Conservation (phyloP, 2,888 invertebrate genomes). For the Metalampra italica region DNA sequence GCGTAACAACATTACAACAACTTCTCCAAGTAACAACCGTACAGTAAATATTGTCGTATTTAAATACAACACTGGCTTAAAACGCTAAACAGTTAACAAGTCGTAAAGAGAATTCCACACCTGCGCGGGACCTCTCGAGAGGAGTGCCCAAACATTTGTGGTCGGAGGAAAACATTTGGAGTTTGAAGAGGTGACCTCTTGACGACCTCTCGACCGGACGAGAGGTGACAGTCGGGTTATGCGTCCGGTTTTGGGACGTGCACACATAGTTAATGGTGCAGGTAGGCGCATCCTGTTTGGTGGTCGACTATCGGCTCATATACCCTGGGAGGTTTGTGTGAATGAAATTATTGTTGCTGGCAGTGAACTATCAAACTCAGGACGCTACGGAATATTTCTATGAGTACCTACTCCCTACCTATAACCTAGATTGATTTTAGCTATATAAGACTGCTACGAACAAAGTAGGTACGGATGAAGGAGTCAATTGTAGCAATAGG, state of each 20-base stretch:
- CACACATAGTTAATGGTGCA: conserved; percentile 1
- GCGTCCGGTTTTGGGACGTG: background rate
- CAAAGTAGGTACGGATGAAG: no score
- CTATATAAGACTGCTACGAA: no score
- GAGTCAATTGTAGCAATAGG: no score
- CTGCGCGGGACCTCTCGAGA: background rate
- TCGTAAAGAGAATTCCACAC: conserved; percentile 38
- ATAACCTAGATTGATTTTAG: no score
- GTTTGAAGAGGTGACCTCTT: conserved; percentile 26
- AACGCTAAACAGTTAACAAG: conserved; percentile 45
- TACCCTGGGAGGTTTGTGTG: background rate
- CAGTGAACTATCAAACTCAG: no score
- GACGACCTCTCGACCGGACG: conserved; percentile 45
- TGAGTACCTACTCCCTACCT: no score
- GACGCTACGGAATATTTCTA: no score
- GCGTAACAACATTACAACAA: background rate
- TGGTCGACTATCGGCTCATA: background rate
- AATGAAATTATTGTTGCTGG: background rate
- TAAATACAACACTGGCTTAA: conserved; percentile 31
- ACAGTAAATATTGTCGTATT: conserved; percentile 23
- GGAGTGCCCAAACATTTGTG: conserved; percentile 6
- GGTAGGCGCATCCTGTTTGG: background rate
- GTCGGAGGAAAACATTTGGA: conserved; percentile 12
- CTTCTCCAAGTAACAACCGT: background rate
- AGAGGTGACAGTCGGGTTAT: conserved; percentile 25